phyloP scores from a whole-genome alignment of 2,888 invertebrate species.

The Drosophila peninsularis region DNA sequence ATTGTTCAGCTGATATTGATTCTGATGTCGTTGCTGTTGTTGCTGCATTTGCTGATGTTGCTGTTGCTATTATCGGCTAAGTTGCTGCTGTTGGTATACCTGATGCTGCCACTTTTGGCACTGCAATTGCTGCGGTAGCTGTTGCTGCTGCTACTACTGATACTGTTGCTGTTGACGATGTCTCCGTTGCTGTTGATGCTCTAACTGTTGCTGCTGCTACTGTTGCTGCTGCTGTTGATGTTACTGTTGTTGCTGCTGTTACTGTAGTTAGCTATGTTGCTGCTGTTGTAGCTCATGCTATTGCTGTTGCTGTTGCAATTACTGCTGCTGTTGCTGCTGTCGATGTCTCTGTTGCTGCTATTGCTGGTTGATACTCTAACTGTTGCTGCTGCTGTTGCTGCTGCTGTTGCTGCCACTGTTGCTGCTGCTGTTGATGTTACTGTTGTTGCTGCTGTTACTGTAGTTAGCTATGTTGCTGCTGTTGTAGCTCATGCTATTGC shows the following conservation, averaged over 20 bases:
- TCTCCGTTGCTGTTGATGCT: neutral
- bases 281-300: neutral
- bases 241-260: neutral
- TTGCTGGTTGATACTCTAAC: neutral
- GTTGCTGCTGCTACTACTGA: neutral
- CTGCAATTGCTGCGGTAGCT: neutral
- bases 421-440: neutral
- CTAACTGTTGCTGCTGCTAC: neutral
- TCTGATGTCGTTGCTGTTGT: neutral
- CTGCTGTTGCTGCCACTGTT: neutral
- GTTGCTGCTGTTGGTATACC: neutral
- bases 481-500: neutral
- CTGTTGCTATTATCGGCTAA: neutral
- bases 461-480: neutral
- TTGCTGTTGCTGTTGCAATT: neutral
- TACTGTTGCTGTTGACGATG: neutral
- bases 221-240: neutral
- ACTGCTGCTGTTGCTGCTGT: neutral
- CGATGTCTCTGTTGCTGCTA: too few relatives aligned
- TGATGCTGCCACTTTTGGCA: neutral
- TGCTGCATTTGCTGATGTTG: conserved; percentile 3
- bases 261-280: accelerated
- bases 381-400: neutral
- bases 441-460: neutral
- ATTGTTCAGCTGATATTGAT: neutral